Percentiles rank a stretch among this genome's conserved stretches.
These are phyloP conservation scores for Trichonephila inaurata DNA, from an alignment of 1,140 invertebrate species.

Conservation along the genomic window DNA sequence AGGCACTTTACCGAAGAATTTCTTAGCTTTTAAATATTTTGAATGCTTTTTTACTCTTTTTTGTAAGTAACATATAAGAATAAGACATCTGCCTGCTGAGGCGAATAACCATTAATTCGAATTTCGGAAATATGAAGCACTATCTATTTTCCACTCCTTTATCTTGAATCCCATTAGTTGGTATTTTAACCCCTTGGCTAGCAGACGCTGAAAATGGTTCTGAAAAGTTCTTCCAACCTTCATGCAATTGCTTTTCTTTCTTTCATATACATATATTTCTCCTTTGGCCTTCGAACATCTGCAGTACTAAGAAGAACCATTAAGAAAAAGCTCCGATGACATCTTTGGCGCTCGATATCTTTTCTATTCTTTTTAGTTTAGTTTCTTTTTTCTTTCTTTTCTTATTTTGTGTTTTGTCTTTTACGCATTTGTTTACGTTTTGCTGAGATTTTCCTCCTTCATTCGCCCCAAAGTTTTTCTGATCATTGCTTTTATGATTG, in stretches of 20 bases:
- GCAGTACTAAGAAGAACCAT: slow-evolving; percentile 45
- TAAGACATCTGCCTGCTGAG: slow-evolving; percentile 20
- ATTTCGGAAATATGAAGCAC: slow-evolving; percentile 42
- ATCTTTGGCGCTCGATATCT: slow-evolving; percentile 43
- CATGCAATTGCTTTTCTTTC: slow-evolving; percentile 38
- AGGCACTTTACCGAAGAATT: neutral
- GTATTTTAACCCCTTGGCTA: slow-evolving; percentile 64
- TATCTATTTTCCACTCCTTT: slow-evolving; percentile 37
- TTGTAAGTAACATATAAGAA: neutral
- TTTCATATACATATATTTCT: slow-evolving; percentile 50
- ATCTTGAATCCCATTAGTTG: slow-evolving; percentile 64
- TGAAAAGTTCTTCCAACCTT: slow-evolving; percentile 18
- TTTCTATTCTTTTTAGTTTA: slow-evolving; percentile 42
- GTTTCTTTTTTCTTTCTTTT: slow-evolving; percentile 2
- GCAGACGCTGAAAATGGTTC: slow-evolving; percentile 59
- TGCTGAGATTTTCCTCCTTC: neutral
- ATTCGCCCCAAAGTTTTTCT: slow-evolving; percentile 44
- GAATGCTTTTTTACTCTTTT: neutral
- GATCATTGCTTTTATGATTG: slow-evolving; percentile 57
- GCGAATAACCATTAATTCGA: slow-evolving; percentile 63
- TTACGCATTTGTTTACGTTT: slow-evolving; percentile 67
- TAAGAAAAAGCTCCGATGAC: slow-evolving; percentile 66
- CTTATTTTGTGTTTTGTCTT: slow-evolving; percentile 35
- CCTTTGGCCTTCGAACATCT: slow-evolving; percentile 51
- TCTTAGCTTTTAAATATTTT: neutral